Percentiles rank a stretch among this genome's conserved stretches.
These are phyloP conservation scores for Dromius quadrimaculatus DNA, from an alignment of 2,888 invertebrate species.

Conservation along the genomic window DNA sequence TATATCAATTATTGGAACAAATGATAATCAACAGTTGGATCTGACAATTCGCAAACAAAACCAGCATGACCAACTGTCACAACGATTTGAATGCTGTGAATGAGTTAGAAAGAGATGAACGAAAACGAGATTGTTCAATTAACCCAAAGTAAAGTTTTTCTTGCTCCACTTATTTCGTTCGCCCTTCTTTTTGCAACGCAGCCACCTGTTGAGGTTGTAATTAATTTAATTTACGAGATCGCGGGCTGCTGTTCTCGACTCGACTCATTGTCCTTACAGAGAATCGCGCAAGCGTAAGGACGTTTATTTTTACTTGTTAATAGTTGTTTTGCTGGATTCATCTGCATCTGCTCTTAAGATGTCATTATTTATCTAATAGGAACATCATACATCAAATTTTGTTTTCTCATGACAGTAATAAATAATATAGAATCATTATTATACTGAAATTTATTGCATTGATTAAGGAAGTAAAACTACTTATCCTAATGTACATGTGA, in stretches of 20 bases:
- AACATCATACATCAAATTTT: too few species aligned
- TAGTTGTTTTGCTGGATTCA: constrained; percentile 30
- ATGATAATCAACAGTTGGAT: constrained; percentile 13
- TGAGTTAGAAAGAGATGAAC: constrained; percentile 7
- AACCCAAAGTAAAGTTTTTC: constrained; percentile 61
- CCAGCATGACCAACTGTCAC: constrained; percentile 7
- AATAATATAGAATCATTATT: constrained; percentile 7
- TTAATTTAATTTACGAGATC: constrained; percentile 64
- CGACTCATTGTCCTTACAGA: constrained; percentile 41
- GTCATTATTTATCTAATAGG: too few species aligned
- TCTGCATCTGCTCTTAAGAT: too few species aligned
- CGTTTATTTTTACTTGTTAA: constrained; percentile 36
- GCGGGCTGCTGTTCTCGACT: constrained; percentile 53
- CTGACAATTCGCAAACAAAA: background rate
- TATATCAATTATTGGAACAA: too few species aligned
- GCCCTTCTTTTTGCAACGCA: constrained; percentile 41
- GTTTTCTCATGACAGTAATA: constrained; percentile 7
- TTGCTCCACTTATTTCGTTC: constrained; percentile 40
- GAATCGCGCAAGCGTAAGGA: constrained; percentile 2
- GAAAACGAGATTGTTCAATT: constrained; percentile 63
- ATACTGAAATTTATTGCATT: background rate
- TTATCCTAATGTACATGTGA: background rate
- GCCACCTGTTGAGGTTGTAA: constrained; percentile 64
- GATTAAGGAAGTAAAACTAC: constrained; percentile 4
- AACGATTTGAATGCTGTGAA: constrained; percentile 15